Base-by-base conservation (phyloP, 2,888 invertebrate species). In the Rambutsinella grinnellia region DNA sequence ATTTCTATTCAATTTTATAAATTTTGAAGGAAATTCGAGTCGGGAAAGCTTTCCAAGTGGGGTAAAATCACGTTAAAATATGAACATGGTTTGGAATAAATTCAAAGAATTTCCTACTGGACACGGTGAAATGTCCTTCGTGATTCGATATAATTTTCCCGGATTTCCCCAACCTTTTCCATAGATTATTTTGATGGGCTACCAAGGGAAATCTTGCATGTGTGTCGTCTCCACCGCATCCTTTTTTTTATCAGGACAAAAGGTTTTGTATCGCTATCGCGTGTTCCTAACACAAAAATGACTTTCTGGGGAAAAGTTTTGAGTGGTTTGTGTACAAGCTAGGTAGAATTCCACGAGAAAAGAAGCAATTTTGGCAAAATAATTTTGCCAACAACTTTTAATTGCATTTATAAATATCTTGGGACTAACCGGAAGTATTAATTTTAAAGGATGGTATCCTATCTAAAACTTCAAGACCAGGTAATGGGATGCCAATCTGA, bases 391-490 rank as follows among this genome's bases (percentile, higher is more conserved):
- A 23, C 19, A 8, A 8, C 13, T 21, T 27, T 24, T 15, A 19
- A n/a, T n/a, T n/a, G n/a, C 21, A 28, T 21, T 46, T 28, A 46
- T 26, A 36, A 36, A 36, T 36, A 5, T 13, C 36, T n/a, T 5
- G 13, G 13, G 36, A 36, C 47, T 79, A 79, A 84, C 83, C 82
- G 65, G 82, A 75, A 53, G 82, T 81, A 54, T 81, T 77, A 47
- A 84, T 80, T 78, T 83, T 84, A 78, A 84, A 80, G 36, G 83
- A 80, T 47, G 84, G 82, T 49, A 84, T 75, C 27, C 82, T 70
- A 65, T 84, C 84, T 26, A 84, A 76, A 57, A 83, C 62, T 60
- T 84, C 84, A 8, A 84, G 78, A 46, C 84, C 84, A n/a, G 82
- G 84, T n/a, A 84, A 75, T 19, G 84, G 82, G 58, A 84, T 79